Evolutionary conservation across 1,140 invertebrate genomes (phyloP).

Genomic region (Pseudomyrmex concolor): DNA sequence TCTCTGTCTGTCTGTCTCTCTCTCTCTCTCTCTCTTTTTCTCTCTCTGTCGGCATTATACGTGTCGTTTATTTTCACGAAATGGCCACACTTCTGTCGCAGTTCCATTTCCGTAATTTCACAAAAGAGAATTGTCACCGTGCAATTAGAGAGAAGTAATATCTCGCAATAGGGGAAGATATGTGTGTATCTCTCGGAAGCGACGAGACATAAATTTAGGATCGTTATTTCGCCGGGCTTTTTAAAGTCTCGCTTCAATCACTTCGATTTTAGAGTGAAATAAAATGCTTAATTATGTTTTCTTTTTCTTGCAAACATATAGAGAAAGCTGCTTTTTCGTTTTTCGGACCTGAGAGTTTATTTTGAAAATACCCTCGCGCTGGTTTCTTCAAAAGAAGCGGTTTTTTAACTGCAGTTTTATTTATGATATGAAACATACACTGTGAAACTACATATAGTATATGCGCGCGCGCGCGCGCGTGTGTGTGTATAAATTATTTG

Average conservation of each 20-base stretch:
- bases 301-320: background rate
- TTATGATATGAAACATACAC: conserved; percentile 10
- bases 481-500: background rate
- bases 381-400: background rate
- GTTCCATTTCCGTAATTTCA: background rate
- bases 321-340: background rate
- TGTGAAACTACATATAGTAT: background rate
- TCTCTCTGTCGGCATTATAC: background rate
- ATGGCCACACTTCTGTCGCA: conserved; percentile 22
- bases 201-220: background rate
- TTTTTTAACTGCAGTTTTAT: background rate
- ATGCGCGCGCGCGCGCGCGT: no score
- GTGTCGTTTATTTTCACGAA: conserved; percentile 40
- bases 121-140: background rate
- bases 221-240: no score
- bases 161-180: background rate
- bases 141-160: conserved; percentile 24
- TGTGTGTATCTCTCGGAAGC: background rate
- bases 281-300: background rate
- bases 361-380: background rate
- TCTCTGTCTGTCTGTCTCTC: no score
- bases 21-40: no score
- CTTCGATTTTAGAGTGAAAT: background rate
- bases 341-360: background rate
- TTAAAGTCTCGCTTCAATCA: no score